A percentile compares a stretch with the other conserved stretches of the same genome.
Evolutionary conservation across 2,888 invertebrate species (phyloP).

Genomic region (Ceriagrion tenellum): DNA sequence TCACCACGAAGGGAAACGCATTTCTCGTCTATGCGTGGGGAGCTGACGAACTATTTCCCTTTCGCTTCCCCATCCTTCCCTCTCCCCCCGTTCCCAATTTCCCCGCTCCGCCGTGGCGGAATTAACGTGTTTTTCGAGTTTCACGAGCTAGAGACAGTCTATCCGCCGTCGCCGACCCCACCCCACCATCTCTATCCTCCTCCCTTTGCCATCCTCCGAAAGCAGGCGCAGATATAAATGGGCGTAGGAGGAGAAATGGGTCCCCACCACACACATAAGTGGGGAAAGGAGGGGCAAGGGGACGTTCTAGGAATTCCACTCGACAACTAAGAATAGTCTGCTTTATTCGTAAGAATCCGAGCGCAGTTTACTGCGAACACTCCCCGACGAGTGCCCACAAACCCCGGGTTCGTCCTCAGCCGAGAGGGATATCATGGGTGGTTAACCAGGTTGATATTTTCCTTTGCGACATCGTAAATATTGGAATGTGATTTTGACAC

Average conservation of each 20-base stretch:
- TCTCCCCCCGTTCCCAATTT: neutral
- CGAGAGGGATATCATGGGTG: neutral
- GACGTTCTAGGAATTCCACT: constrained; percentile 6
- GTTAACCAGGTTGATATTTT: neutral
- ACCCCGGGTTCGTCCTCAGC: neutral
- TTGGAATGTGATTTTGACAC: no score
- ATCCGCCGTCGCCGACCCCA: neutral
- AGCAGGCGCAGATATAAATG: neutral
- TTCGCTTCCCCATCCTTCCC: neutral
- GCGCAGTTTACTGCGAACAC: neutral
- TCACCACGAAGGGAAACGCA: neutral
- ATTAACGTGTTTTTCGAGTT: constrained; percentile 30
- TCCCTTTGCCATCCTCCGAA: neutral
- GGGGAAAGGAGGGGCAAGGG: neutral
- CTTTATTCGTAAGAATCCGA: neutral
- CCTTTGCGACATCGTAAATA: no score
- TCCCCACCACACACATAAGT: neutral
- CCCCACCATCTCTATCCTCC: neutral
- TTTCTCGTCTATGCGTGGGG: constrained; percentile 9
- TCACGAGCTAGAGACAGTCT: neutral
- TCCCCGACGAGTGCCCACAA: neutral
- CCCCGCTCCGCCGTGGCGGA: neutral
- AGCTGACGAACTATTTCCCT: neutral
- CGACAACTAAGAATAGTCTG: neutral
- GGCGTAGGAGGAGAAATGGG: neutral